Percentiles rank a stretch among this genome's conserved stretches.
These are phyloP conservation scores for Oncorhynchus clarkii DNA, from an alignment of 2,113 vertebrate species.

Conservation along the genomic window DNA sequence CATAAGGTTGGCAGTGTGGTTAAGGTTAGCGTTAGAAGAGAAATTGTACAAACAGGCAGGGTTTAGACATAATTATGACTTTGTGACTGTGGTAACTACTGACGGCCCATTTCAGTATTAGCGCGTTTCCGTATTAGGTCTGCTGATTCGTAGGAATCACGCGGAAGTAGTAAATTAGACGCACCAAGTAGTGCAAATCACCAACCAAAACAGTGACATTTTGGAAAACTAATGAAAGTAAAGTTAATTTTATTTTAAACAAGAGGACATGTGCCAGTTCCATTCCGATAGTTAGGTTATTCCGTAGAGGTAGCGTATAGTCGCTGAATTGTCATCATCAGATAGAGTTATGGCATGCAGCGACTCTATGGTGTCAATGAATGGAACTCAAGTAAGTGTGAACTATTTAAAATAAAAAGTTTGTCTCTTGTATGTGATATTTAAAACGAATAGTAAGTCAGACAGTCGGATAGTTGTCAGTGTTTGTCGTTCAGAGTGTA, in stretches of 20 bases:
- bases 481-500: too few relatives aligned
- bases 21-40: too few relatives aligned
- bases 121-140: conserved; percentile 65
- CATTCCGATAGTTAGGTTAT: not conserved
- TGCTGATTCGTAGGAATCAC: conserved; percentile 73
- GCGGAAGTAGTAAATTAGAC: conserved; percentile 70
- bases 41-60: too few relatives aligned
- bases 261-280: not conserved
- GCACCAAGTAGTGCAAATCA: conserved; percentile 23
- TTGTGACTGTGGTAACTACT: too few relatives aligned
- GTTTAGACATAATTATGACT: too few relatives aligned
- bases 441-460: not conserved
- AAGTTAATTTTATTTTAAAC: not conserved
- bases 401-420: not conserved
- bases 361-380: conserved; percentile 74
- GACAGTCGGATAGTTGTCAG: too few relatives aligned
- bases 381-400: conserved; percentile 86
- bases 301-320: not conserved
- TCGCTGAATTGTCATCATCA: conserved; percentile 16
- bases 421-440: not conserved
- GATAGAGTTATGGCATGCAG: conserved; percentile 59
- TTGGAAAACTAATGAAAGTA: not conserved
- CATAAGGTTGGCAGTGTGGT: too few relatives aligned
- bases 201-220: not conserved
- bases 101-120: not conserved